Percentiles rank a stretch among this genome's conserved stretches.
Conservation (phyloP, 2,797 vertebrate genomes). For the Zenarchopterus dispar region DNA sequence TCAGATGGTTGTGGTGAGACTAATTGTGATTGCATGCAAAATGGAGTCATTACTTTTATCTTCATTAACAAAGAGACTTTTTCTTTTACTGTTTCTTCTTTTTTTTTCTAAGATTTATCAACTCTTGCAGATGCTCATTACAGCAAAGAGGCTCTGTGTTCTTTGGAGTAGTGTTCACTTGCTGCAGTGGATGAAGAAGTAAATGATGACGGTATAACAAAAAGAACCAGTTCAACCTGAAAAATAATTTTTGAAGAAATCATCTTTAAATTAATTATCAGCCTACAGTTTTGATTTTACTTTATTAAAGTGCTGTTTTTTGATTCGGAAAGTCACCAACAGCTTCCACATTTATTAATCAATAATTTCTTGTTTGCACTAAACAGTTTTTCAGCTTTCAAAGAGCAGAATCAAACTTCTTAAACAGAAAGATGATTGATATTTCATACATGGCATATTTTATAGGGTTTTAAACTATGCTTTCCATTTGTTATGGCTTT, state of each 20-base stretch:
- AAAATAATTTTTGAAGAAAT: background rate
- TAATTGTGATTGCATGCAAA: constrained; percentile 81
- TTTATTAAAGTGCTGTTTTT: too few species aligned
- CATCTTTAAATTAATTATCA: too few species aligned
- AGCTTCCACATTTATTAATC: background rate
- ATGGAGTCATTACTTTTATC: constrained; percentile 81
- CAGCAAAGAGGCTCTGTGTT: constrained; percentile 59
- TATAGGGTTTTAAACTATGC: background rate
- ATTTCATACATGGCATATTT: background rate
- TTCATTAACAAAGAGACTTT: constrained; percentile 80
- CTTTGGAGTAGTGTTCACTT: constrained; percentile 47
- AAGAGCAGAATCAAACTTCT: background rate
- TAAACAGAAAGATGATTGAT: background rate
- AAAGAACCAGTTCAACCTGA: constrained; percentile 1
- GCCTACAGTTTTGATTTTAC: too few species aligned
- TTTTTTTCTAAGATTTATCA: constrained; percentile 42
- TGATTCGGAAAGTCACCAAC: background rate
- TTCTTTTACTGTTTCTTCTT: constrained; percentile 62
- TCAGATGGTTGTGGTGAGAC: constrained; percentile 78
- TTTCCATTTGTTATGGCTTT: background rate
- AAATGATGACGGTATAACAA: constrained; percentile 14
- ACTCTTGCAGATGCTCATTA: constrained; percentile 58
- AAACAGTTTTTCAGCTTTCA: background rate
- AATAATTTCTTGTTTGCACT: background rate
- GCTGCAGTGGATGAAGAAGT: constrained; percentile 24